These are phyloP conservation scores for Elegia similella DNA, from an alignment of 2,888 invertebrate species.

Conservation along the genomic window DNA sequence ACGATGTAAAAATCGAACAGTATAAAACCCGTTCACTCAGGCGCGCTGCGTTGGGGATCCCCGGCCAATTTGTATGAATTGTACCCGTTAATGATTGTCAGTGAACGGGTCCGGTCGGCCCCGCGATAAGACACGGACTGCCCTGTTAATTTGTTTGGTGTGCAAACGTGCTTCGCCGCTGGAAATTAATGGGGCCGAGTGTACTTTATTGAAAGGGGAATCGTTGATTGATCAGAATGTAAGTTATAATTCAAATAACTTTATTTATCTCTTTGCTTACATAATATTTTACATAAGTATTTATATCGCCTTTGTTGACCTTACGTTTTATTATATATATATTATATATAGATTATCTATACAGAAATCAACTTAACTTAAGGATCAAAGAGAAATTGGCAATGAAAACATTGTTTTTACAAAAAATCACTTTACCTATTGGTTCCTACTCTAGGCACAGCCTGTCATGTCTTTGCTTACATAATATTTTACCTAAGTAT, in stretches of 20 bases:
- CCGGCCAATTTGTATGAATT: conserved; percentile 57
- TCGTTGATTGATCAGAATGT: conserved; percentile 54
- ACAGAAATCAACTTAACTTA: too few species aligned
- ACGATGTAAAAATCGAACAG: conserved; percentile 18
- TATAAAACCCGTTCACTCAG: conserved; percentile 26
- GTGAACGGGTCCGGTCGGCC: conserved; percentile 39
- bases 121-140: conserved; percentile 52
- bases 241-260: neutral
- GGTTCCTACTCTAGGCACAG: too few species aligned
- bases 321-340: too few species aligned
- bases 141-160: conserved; percentile 37
- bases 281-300: too few species aligned
- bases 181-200: conserved; percentile 22
- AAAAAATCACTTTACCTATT: too few species aligned
- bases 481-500: too few species aligned
- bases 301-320: too few species aligned
- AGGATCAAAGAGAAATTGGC: too few species aligned
- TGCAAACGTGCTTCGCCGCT: conserved; percentile 24
- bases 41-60: conserved; percentile 52
- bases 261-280: too few species aligned
- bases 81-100: conserved; percentile 54
- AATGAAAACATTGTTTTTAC: too few species aligned
- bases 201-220: conserved; percentile 29
- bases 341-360: too few species aligned
- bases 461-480: too few species aligned